Percentiles rank a stretch among this genome's conserved stretches.
Evolutionary conservation across 2,888 invertebrate species (phyloP).

Genomic region (Drosophila nigricruria): DNA sequence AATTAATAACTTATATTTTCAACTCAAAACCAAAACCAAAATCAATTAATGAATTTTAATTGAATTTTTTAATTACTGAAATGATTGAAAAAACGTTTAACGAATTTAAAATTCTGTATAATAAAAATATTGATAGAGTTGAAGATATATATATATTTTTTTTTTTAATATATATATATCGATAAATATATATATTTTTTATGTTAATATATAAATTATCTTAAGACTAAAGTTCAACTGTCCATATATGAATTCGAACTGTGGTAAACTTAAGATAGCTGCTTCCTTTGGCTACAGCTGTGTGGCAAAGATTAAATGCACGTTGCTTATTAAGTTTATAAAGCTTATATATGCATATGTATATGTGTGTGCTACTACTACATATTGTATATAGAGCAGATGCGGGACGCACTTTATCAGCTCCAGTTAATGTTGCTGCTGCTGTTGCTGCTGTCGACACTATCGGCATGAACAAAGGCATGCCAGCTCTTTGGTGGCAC

Average conservation of each 20-base stretch:
- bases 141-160: background rate
- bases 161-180: too few species aligned
- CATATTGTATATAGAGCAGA: constrained; percentile 5
- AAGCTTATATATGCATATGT: constrained; percentile 14
- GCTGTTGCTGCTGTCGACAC: constrained; percentile 35
- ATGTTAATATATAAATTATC: background rate
- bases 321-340: constrained; percentile 8
- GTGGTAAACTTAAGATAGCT: constrained; percentile 11
- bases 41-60: background rate
- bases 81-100: background rate
- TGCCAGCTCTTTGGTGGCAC: constrained; percentile 39
- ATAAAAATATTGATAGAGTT: background rate
- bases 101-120: background rate
- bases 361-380: background rate
- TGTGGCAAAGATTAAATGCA: constrained; percentile 12
- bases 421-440: constrained; percentile 22
- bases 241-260: background rate
- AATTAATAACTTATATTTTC: background rate
- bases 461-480: constrained; percentile 76
- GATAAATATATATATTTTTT: background rate
- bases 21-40: background rate
- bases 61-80: constrained; percentile 4
- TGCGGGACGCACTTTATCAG: constrained; percentile 54
- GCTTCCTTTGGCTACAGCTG: constrained; percentile 5
- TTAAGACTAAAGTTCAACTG: constrained; percentile 8